A percentile compares a stretch with the other conserved stretches of the same genome.
Evolutionary conservation across 2,888 invertebrate species (phyloP).

Genomic region (Balanococcus diminutus): DNA sequence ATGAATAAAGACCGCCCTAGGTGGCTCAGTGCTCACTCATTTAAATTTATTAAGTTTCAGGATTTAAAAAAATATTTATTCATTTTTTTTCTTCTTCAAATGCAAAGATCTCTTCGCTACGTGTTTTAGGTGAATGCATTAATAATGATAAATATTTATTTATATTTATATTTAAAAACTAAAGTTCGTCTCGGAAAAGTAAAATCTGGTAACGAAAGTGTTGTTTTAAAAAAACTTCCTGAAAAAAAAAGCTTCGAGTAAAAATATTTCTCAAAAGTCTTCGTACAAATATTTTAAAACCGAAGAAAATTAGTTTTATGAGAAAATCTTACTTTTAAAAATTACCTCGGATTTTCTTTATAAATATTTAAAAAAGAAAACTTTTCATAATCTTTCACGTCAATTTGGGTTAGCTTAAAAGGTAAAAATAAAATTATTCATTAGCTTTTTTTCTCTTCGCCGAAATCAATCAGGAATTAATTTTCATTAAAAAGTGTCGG

Average conservation of each 20-base stretch:
- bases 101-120: background rate
- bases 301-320: background rate
- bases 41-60: background rate
- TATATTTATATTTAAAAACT: background rate
- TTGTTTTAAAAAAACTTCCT: background rate
- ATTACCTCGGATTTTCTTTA: background rate
- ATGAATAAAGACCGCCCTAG: too few relatives aligned
- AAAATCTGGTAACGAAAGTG: background rate
- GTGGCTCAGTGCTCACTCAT: too few relatives aligned
- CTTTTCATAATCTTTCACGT: background rate
- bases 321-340: background rate
- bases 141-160: background rate
- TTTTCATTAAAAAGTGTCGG: too few relatives aligned
- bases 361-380: background rate
- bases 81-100: background rate
- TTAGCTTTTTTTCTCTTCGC: too few relatives aligned
- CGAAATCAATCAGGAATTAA: too few relatives aligned
- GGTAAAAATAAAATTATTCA: background rate
- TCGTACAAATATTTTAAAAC: background rate
- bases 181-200: background rate
- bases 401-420: background rate
- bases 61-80: background rate
- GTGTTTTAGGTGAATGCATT: background rate
- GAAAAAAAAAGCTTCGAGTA: background rate
- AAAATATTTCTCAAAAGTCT: background rate